Evolutionary conservation across 2,888 invertebrate genomes (phyloP).

Genomic region (Syritta pipiens): DNA sequence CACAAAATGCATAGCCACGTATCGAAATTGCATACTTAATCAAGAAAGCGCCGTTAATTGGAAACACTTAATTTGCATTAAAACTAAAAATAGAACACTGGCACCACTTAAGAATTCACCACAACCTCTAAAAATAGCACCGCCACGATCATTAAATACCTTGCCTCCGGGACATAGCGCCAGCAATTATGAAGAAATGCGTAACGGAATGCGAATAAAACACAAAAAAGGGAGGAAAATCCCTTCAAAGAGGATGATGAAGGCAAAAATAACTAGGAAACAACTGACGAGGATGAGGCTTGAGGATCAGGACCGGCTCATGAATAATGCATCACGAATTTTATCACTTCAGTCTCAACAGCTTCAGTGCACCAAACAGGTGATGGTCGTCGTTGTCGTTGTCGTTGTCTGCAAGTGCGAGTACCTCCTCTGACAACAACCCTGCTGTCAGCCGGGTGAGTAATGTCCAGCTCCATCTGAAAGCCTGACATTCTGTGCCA

Average conservation of each 20-base stretch:
- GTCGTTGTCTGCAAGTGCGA: slow-evolving; percentile 38
- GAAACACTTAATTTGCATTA: slow-evolving; percentile 67
- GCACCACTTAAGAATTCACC: slow-evolving; percentile 44
- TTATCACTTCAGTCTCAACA: slow-evolving; percentile 29
- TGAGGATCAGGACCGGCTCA: no score
- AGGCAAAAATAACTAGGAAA: slow-evolving; percentile 48
- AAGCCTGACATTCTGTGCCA: slow-evolving; percentile 9
- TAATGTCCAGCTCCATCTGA: slow-evolving; percentile 26
- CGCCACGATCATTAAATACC: slow-evolving; percentile 44
- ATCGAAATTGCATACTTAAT: slow-evolving; percentile 35
- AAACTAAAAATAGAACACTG: slow-evolving; percentile 64
- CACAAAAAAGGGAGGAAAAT: slow-evolving; percentile 40
- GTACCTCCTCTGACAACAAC: no score
- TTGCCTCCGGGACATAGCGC: slow-evolving; percentile 51
- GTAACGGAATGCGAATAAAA: slow-evolving; percentile 56
- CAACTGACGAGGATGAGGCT: slow-evolving; percentile 22
- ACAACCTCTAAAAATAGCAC: slow-evolving; percentile 56
- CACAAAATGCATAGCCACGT: slow-evolving; percentile 24
- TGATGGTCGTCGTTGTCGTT: slow-evolving; percentile 17
- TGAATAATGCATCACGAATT: slow-evolving; percentile 55
- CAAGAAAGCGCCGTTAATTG: slow-evolving; percentile 67
- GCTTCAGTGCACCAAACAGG: slow-evolving; percentile 11
- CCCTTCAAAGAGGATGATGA: slow-evolving; percentile 23
- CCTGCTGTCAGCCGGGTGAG: slow-evolving; percentile 25
- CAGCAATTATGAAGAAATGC: slow-evolving; percentile 63